Base-by-base conservation (phyloP, 1,140 invertebrate species). In the Mya arenaria region DNA sequence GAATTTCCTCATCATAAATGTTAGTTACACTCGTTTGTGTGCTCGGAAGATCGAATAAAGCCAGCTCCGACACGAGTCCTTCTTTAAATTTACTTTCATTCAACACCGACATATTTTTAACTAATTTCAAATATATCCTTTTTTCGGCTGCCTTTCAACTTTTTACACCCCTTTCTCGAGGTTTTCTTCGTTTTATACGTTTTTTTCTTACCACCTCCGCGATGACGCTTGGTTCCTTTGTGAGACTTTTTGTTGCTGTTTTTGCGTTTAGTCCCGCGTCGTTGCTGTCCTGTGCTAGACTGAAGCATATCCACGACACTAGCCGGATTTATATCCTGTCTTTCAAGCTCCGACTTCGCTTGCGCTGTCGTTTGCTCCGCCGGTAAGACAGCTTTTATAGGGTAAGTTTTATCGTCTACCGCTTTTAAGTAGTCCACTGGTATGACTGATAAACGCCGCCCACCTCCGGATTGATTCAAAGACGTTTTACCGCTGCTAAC, bases 71-170 rank as follows among this genome's bases (percentile, higher is more conserved):
- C 34, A 62, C 56, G 60, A 66, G 63, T 37, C 48, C 66, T 62
- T 83, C 81, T 32, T n/a, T 25, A 72, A 83, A 83, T n/a, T 66
- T n/a, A 28, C 79, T 55, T 23, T 13, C n/a, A n/a, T n/a, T n/a
- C n/a, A n/a, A n/a, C n/a, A n/a, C n/a, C n/a, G n/a, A n/a, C n/a
- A 65, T 6, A 39, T 66, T 55, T 13, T 37, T 37, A 66, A 13
- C 25, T 17, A 10, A 66, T 66, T 63, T 78, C 87, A 87, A 63
- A 66, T 66, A 66, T 66, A 36, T 37, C 34, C 23, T 41, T 13
- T 13, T 37, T 13, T 5, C 30, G 4, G n/a, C n/a, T 23, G 6
- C n/a, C 30, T 39, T 10, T 4, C 19, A 5, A 10, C 6, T 66
- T 66, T 25, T 36, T 36, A 39, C 44, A 1, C 6, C 63, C 23